Evolutionary conservation across 2,797 vertebrate species (phyloP).

Genomic region (Acanthiza pusilla): DNA sequence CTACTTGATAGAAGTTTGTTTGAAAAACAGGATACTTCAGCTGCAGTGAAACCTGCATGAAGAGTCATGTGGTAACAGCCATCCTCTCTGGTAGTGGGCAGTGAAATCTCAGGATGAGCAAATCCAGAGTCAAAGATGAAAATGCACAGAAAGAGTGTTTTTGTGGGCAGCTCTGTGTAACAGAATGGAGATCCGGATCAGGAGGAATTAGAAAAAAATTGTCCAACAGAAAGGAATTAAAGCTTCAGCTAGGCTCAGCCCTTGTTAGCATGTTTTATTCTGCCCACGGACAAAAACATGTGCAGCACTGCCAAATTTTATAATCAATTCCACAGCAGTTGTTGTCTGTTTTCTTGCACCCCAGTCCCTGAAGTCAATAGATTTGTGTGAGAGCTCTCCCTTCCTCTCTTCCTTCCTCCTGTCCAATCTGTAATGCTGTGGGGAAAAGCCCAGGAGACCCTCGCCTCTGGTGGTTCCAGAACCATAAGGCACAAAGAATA

Average conservation of each 20-base stretch:
- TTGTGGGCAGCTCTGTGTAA: not conserved
- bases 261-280: not conserved
- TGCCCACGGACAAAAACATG: not conserved
- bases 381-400: not conserved
- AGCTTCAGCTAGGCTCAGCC: not conserved
- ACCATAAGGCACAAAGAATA: not conserved
- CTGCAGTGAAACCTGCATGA: conserved; percentile 19
- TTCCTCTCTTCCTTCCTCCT: not conserved
- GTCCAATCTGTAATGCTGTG: not conserved
- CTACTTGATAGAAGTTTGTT: conserved; percentile 64
- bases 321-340: not conserved
- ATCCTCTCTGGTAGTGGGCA: not conserved
- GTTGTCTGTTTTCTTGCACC: not conserved
- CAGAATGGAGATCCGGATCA: not conserved
- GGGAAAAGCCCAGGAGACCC: not conserved
- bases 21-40: conserved; percentile 46
- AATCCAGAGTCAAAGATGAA: not conserved
- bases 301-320: not conserved
- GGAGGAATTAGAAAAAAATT: not conserved
- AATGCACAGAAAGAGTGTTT: rapidly evolving
- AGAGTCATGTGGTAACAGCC: not conserved
- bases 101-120: not conserved
- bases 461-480: not conserved
- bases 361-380: not conserved
- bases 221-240: not conserved